These are phyloP conservation scores for Helicoverpa zea DNA, from an alignment of 1,140 invertebrate species.

Conservation along the genomic window DNA sequence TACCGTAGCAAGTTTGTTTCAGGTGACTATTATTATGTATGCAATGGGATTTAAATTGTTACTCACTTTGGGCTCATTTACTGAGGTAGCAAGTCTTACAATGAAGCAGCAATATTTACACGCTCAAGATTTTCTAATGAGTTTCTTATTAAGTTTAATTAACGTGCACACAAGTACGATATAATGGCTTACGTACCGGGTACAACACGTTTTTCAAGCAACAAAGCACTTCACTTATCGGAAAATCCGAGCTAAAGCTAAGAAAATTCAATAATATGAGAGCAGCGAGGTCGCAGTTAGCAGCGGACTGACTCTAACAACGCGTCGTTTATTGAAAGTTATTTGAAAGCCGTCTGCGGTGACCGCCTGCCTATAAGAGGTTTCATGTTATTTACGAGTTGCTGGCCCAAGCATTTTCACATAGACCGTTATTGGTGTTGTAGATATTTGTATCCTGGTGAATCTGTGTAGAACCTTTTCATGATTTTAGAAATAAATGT, in stretches of 20 bases:
- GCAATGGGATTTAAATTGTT: constrained; percentile 32
- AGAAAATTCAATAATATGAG: constrained; percentile 66
- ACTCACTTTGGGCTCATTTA: constrained; percentile 3
- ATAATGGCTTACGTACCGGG: constrained; percentile 16
- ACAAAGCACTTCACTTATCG: constrained; percentile 63
- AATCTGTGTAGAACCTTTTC: neutral
- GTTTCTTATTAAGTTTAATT: constrained; percentile 40
- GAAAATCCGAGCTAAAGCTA: constrained; percentile 61
- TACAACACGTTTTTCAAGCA: constrained; percentile 40
- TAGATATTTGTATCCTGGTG: constrained; percentile 12
- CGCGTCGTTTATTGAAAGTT: constrained; percentile 63
- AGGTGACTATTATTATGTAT: constrained; percentile 17
- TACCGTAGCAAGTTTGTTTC: constrained; percentile 19
- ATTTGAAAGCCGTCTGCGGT: constrained; percentile 62
- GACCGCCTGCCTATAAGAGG: constrained; percentile 53
- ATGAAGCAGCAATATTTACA: constrained; percentile 6
- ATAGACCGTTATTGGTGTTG: constrained; percentile 18
- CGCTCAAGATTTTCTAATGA: constrained; percentile 6
- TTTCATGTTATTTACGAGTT: constrained; percentile 55
- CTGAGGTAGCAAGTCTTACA: neutral
- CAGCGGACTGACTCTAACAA: constrained; percentile 54
- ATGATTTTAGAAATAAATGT: too few relatives aligned
- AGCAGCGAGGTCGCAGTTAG: constrained; percentile 51
- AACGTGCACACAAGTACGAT: constrained; percentile 12
- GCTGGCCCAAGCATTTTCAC: constrained; percentile 38